These are phyloP conservation scores for Gerris buenoi DNA, from an alignment of 1,140 invertebrate genomes.

Conservation along the genomic window DNA sequence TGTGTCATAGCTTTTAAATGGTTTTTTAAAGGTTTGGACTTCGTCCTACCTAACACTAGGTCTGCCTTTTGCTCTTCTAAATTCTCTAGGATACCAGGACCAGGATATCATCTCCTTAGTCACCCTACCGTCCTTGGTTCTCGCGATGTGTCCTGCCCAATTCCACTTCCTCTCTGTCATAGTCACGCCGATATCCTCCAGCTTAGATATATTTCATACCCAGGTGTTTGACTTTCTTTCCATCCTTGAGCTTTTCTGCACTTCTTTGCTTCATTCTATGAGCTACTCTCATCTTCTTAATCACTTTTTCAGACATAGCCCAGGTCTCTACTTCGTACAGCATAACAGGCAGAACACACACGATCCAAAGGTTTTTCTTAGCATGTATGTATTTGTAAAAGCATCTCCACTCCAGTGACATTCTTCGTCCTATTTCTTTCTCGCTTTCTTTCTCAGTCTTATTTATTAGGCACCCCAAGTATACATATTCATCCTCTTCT, in stretches of 20 bases:
- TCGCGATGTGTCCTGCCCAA: not conserved
- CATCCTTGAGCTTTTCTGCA: not conserved
- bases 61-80: not conserved
- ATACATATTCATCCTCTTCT: not conserved
- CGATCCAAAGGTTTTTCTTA: not conserved
- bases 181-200: not conserved
- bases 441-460: not conserved
- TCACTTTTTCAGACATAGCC: not conserved
- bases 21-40: too few species aligned
- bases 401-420: not conserved
- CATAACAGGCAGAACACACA: not conserved
- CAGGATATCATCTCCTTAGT: not conserved
- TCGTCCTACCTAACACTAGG: not conserved
- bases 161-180: not conserved
- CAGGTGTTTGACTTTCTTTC: not conserved
- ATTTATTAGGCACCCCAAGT: not conserved
- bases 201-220: not conserved
- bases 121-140: not conserved
- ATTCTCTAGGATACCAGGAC: not conserved
- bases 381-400: not conserved
- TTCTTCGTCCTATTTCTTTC: not conserved
- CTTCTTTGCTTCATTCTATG: not conserved
- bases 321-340: not conserved
- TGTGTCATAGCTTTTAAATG: too few species aligned
- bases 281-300: not conserved